Percentiles rank a stretch among this genome's conserved stretches.
These are phyloP conservation scores for Aphaenogaster rudis DNA, from an alignment of 1,140 invertebrate genomes.

Conservation along the genomic window DNA sequence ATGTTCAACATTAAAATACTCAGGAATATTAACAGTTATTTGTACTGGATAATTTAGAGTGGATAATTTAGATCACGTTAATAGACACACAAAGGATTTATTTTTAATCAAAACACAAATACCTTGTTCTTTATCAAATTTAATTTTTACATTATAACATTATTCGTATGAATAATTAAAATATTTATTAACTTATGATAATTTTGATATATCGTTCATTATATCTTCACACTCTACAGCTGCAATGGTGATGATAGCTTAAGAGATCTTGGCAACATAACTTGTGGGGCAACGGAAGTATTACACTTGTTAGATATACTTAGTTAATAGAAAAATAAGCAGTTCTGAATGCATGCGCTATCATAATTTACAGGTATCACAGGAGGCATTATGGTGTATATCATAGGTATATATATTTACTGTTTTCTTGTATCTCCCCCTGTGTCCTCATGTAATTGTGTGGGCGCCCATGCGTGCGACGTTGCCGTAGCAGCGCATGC, in stretches of 20 bases:
- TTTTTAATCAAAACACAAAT: conserved; percentile 4
- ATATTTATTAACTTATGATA: conserved; percentile 5
- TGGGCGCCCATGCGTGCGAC: conserved; percentile 66
- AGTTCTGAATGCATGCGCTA: conserved; percentile 6
- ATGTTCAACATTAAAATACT: background rate
- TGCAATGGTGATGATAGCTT: background rate
- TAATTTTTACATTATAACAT: background rate
- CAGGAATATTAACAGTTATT: background rate
- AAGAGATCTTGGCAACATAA: background rate
- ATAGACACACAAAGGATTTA: background rate
- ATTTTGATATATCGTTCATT: background rate
- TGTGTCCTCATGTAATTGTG: conserved; percentile 35
- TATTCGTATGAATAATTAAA: background rate
- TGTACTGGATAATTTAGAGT: background rate
- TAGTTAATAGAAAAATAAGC: conserved; percentile 49
- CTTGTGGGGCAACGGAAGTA: background rate
- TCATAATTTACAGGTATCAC: conserved; percentile 47
- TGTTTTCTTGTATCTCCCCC: conserved; percentile 37
- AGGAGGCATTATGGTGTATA: conserved; percentile 33
- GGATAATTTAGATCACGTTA: background rate
- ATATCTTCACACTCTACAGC: background rate
- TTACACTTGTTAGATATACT: background rate
- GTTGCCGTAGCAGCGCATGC: conserved; percentile 74
- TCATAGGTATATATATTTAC: conserved; percentile 37
- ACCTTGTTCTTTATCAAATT: background rate